Evolutionary conservation across 2,888 invertebrate genomes (phyloP), one percentile per base, ranked within the genome.

Genomic region (Blera fallax): DNA sequence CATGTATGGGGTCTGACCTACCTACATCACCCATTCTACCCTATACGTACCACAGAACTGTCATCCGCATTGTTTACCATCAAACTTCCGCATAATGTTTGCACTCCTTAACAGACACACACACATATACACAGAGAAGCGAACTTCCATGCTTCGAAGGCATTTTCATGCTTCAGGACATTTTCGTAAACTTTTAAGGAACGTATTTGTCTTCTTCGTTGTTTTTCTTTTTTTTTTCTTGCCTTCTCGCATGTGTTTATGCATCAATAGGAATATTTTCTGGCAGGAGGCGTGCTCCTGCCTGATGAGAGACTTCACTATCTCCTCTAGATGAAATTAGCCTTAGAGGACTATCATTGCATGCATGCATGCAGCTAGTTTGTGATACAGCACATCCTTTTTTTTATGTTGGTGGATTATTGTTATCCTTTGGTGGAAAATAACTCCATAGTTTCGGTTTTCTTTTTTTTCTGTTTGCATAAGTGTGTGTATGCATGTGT

Each of bases 401-500:
- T 65, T n/a, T n/a, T n/a, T n/a, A n/a, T n/a, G n/a, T n/a, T 32
- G 43, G 54, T 43, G 56, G 65, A 67, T 76, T 76, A 76, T 45
- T 76, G 76, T 76, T 76, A 67, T 76, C 56, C 74, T 76, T 58
- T 48, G 27, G 76, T 67, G 43, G 74, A 58, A 58, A 76, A 76
- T 67, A 58, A 67, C 67, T 76, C 37, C 16, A 64, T 43, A 54
- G 64, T 74, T 45, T 21, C n/a, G n/a, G n/a, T 40, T 43, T 54
- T n/a, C 8, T 8, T 16, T 10, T 40, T 3, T 21, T 3, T 43
- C 7, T 6, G 62, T 16, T 8, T 48, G 34, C 18, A 29, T 29
- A n/a, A n/a, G 50, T 52, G n/a, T 58, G 48, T 21, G 45, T 34
- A 21, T 50, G 16, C 11, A n/a, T 10, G 16, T 14, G 34, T 21